A percentile compares a stretch with the other conserved stretches of the same genome.
Conservation (phyloP, 2,797 vertebrate species). For the Paratrypauchen microcephalus region DNA sequence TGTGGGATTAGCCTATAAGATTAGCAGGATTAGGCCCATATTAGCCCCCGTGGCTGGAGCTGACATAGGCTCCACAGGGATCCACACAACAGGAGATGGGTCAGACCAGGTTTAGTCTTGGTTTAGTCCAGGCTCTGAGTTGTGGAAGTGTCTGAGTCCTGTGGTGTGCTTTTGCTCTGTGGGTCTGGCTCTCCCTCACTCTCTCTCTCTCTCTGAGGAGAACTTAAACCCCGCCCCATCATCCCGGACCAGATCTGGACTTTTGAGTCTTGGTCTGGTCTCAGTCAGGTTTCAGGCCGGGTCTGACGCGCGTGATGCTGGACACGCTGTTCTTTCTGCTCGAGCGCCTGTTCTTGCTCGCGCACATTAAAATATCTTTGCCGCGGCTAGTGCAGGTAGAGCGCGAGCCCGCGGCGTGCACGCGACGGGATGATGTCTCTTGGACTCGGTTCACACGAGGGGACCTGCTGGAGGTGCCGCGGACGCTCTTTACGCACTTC, state of each 20-base stretch:
- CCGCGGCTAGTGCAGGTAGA: constrained; percentile 62
- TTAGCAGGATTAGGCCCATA: constrained; percentile 1
- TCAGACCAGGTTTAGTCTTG: background rate
- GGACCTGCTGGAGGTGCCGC: constrained; percentile 90
- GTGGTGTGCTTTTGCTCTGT: background rate
- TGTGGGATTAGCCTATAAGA: constrained; percentile 5
- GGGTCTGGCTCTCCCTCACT: background rate
- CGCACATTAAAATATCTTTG: constrained; percentile 60
- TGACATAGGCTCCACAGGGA: constrained; percentile 1
- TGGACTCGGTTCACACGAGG: constrained; percentile 78
- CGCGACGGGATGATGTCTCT: constrained; percentile 3
- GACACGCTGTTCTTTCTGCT: constrained; percentile 79
- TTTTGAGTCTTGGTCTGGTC: background rate
- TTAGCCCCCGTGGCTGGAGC: background rate
- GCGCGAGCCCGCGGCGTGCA: constrained; percentile 82
- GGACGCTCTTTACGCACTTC: constrained; percentile 91
- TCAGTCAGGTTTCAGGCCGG: background rate
- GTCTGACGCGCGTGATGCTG: constrained; percentile 63
- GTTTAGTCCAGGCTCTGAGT: background rate
- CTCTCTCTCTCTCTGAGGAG: background rate
- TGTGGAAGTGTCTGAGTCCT: background rate
- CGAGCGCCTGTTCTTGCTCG: constrained; percentile 82
- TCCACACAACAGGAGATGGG: constrained; percentile 2
- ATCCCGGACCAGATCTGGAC: background rate
- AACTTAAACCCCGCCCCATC: constrained; percentile 2